Conservation (phyloP, 2,113 vertebrate genomes). For the Mesoclemmys tuberculata region DNA sequence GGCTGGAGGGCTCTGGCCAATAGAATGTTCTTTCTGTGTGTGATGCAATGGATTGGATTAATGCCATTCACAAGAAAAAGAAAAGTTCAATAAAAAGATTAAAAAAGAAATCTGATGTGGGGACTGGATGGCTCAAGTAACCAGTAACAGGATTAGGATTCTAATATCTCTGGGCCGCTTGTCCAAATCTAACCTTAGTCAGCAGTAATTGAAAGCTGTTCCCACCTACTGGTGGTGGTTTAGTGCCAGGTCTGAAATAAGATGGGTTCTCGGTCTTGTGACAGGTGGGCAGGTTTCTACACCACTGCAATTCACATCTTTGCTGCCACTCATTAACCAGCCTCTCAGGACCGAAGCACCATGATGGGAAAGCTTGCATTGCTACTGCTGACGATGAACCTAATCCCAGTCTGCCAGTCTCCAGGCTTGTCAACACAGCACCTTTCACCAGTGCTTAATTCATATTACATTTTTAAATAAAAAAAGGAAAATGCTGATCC, state of each 20-base stretch:
- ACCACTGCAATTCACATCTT: not conserved
- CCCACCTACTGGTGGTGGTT: not conserved
- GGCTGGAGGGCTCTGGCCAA: not conserved
- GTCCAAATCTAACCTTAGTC: constrained; percentile 17
- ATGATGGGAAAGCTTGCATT: not conserved
- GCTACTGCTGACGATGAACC: not conserved
- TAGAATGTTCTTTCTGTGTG: not conserved
- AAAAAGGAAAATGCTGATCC: not conserved
- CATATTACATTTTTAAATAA: not conserved
- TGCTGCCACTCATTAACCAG: not conserved
- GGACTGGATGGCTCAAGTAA: not conserved
- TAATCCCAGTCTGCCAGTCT: not conserved
- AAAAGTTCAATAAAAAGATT: not conserved
- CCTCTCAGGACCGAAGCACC: not conserved
- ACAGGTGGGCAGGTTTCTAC: constrained; percentile 24
- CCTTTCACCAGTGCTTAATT: not conserved
- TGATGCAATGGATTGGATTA: not conserved
- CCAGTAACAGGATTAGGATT: not conserved
- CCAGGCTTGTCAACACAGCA: not conserved
- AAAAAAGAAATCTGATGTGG: not conserved
- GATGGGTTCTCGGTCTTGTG: not conserved
- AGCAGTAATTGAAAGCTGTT: not conserved
- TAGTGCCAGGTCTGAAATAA: not conserved
- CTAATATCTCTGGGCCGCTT: not conserved
- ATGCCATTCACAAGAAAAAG: not conserved